Evolutionary conservation across 2,888 invertebrate genomes (phyloP).

Genomic region (Dynastes maya): DNA sequence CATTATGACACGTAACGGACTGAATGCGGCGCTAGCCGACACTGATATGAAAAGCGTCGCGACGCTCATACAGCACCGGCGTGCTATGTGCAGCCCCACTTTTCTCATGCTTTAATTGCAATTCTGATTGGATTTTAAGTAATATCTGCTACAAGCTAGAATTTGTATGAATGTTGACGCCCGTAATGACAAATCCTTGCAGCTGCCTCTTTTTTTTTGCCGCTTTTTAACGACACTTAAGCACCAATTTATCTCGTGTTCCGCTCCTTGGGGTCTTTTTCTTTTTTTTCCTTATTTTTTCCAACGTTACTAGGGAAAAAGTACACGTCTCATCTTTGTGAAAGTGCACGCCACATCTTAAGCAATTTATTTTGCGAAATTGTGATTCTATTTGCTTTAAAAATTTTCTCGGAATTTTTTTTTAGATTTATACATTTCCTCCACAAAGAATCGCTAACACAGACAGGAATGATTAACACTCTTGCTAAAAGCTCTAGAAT

Average conservation of each 20-base stretch:
- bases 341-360: too few relatives aligned
- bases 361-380: too few relatives aligned
- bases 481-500: too few relatives aligned
- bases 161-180: constrained; percentile 50
- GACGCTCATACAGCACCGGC: constrained; percentile 55
- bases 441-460: too few relatives aligned
- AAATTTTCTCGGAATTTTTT: too few relatives aligned
- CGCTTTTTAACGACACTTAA: neutral
- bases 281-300: neutral
- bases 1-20: constrained; percentile 64
- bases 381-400: too few relatives aligned
- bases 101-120: constrained; percentile 56
- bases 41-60: constrained; percentile 60
- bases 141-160: constrained; percentile 52
- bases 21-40: constrained; percentile 67
- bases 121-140: constrained; percentile 57
- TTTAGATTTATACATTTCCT: too few relatives aligned
- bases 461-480: too few relatives aligned
- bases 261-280: neutral
- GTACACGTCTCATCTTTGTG: too few relatives aligned
- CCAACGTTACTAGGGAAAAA: too few relatives aligned
- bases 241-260: constrained; percentile 20
- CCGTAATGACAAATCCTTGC: constrained; percentile 31
- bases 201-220: constrained; percentile 11
- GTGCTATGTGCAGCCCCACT: constrained; percentile 46